phyloP scores from a whole-genome alignment of 2,113 vertebrate species.

The Scophthalmus maximus region DNA sequence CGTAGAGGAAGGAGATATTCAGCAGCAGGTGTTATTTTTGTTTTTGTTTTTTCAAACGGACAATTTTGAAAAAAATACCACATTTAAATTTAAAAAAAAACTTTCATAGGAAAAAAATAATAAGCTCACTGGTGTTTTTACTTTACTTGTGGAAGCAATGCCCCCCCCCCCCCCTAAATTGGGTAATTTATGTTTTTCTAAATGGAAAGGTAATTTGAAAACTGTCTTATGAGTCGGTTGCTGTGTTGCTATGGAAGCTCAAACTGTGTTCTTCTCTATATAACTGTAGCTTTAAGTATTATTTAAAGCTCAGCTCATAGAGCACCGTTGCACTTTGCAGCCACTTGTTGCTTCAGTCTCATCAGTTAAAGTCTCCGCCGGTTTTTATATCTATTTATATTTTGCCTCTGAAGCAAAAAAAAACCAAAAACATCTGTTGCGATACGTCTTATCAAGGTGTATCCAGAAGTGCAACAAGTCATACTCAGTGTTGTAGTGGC shows the following conservation, averaged over 20 bases:
- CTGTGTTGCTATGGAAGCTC: background rate
- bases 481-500: background rate
- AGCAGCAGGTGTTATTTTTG: constrained; percentile 1
- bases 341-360: background rate
- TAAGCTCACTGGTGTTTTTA: background rate
- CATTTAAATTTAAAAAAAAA: too few relatives aligned
- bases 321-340: background rate
- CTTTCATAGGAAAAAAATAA: background rate
- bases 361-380: constrained; percentile 4
- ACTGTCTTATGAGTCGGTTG: background rate
- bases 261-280: too few relatives aligned
- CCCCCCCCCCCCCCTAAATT: too few relatives aligned
- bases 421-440: constrained; percentile 10
- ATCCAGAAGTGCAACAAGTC: constrained; percentile 4
- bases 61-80: background rate
- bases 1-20: constrained; percentile 43
- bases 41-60: background rate
- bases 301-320: constrained; percentile 1
- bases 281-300: background rate
- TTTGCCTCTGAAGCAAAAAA: constrained; percentile 5
- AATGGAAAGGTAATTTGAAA: background rate
- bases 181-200: too few relatives aligned
- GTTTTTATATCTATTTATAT: too few relatives aligned
- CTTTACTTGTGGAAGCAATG: background rate
- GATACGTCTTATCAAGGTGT: background rate